Base-by-base conservation (phyloP, 2,113 vertebrate genomes). In the Bambusicola thoracicus region DNA sequence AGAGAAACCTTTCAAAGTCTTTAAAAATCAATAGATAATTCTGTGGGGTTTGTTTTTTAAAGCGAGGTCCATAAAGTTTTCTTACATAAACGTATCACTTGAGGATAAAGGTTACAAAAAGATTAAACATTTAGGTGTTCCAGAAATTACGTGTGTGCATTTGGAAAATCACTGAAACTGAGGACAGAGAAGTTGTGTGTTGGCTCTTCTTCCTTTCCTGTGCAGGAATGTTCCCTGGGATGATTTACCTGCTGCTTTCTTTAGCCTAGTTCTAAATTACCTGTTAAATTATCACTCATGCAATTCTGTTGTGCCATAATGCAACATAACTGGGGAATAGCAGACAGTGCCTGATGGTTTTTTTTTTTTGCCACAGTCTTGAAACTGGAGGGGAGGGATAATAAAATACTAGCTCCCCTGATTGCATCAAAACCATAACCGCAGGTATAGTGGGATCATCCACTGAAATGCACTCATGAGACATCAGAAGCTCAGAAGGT, bases 261-360 rank as follows among this genome's bases (percentile, higher is more conserved):
- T 69, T 53, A 65, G 53, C 43, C 66, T 84, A 34, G 66, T 62
- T 88, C 85, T 94, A 81, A 97, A 95, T 91, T 95, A 72, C 63
- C 76, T 93, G 74, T 81, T 80, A 95, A 94, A 88, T 93, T 84
- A 91, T 68, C 91, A 76, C 13, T 78, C 82, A 59, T 74, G 34
- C 65, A 87, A 87, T 91, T 85, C 73, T 68, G n/a, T 48, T 2
- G 1, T 25, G 27, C 0, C 0, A 72, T 88, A 92, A 94, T 53
- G 61, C 80, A 78, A 78, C 43, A 17, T 3, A 70, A 82, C 80
- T 83, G 17, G 51, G 51, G 51, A 53, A 53, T 73, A 55, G 56
- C 90, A 95, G 61, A 86, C 18, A 66, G 27, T 32, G 38, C 75
- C 81, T 91, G 48, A 72, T 56, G 17, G 4, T 4, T 0, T 38